Evolutionary conservation across 2,113 vertebrate species (phyloP), one percentile per base, ranked within the genome.

Genomic region (Ctenomys sociabilis): DNA sequence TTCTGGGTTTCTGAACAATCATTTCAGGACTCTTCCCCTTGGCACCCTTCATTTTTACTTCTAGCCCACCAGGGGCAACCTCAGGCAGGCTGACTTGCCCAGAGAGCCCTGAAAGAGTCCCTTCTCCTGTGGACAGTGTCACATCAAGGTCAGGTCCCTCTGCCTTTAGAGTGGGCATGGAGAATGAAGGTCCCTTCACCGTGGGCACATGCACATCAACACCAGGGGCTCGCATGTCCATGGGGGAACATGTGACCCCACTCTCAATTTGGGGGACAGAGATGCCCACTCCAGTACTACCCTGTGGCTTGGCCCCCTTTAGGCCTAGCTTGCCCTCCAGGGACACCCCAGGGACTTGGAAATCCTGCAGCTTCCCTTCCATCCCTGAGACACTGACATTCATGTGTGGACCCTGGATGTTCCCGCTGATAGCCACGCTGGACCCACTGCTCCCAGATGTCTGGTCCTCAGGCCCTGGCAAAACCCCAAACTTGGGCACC

Each of bases 401-500:
- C 1, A 84, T 7, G 0, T 81, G 59, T 5, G 75, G 97, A 22
- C 45, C 43, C 72, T 93, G 96, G 28, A 52, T 73, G 7, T 13
- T 75, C 21, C 94, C 90, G 0, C 88, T 64, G 10, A 86, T 2
- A 3, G 72, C 63, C 94, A 94, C 4, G 35, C 90, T 95, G n/a
- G 94, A 64, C 68, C 61, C 57, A 37, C 93, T 22, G 1, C 85
- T 82, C 45, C 90, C 95, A 0, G 92, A 87, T 0, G 11, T 11
- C 5, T 24, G 93, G 13, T 88, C 95, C 0, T 97, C 94, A 0
- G 90, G 54, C 0, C 52, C 19, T 0, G 66, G 1, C 0, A 66
- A 80, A 73, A 98, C 66, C 28, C 98, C 97, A 1, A 98, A 98
- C 77, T 95, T 98, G 57, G 98, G 98, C 86, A 98, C 87, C 86